Conservation (phyloP, 2,797 vertebrate species). For the Lagocephalus sceleratus region DNA sequence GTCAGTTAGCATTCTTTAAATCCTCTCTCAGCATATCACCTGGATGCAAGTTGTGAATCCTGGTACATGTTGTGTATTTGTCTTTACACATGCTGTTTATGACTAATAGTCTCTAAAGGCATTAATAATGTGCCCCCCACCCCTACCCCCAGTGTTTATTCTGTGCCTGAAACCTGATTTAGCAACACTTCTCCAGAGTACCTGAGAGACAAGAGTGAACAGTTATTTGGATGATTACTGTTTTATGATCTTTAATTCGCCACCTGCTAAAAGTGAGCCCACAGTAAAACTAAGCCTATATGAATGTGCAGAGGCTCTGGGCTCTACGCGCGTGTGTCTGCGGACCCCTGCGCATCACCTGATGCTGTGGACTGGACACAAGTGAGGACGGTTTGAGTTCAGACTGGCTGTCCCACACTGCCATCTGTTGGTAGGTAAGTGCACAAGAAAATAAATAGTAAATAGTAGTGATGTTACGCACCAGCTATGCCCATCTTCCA, state of each 20-base stretch:
- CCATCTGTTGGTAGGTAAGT: conserved; percentile 53
- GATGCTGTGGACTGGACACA: neutral
- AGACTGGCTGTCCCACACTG: conserved; percentile 54
- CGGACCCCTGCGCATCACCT: conserved; percentile 6
- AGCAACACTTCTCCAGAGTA: neutral
- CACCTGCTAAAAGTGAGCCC: neutral
- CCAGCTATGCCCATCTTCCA: conserved; percentile 22
- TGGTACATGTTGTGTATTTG: no score
- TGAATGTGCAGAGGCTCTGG: neutral
- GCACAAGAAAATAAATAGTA: conserved; percentile 17
- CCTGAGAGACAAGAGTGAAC: neutral
- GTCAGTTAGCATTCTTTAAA: no score
- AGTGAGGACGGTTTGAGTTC: neutral
- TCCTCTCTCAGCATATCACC: no score
- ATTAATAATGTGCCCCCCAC: no score
- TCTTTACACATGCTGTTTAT: no score
- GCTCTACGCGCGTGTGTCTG: neutral
- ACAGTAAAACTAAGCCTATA: neutral
- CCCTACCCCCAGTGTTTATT: neutral
- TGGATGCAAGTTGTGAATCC: no score
- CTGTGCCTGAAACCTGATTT: neutral
- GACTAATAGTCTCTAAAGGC: neutral
- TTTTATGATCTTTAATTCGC: conserved; percentile 12
- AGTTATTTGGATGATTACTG: neutral
- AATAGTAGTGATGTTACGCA: conserved; percentile 48